These are phyloP conservation scores for Morpho achilles DNA, from an alignment of 2,888 invertebrate species.

Conservation along the genomic window DNA sequence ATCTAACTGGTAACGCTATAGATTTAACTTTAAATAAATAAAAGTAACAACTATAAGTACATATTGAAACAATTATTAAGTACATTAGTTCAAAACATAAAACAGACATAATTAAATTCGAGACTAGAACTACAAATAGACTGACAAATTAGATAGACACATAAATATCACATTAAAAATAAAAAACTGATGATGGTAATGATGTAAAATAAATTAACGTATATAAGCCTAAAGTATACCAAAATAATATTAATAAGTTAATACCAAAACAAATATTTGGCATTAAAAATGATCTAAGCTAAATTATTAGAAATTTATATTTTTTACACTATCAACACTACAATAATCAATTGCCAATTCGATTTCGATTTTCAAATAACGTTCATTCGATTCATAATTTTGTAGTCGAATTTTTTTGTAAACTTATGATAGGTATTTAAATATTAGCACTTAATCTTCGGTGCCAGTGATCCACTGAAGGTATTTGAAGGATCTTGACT, in stretches of 20 bases:
- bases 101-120: not conserved
- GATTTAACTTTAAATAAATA: not conserved
- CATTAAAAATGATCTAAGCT: too few species aligned
- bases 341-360: slow-evolving; percentile 6
- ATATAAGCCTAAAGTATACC: not conserved
- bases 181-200: not conserved
- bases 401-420: slow-evolving; percentile 1
- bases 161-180: slow-evolving; percentile 4
- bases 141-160: slow-evolving; percentile 1
- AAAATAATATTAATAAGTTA: not conserved
- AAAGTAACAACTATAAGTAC: not conserved
- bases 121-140: not conserved
- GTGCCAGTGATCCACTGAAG: slow-evolving; percentile 78
- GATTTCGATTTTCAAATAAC: slow-evolving; percentile 14
- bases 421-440: slow-evolving; percentile 19
- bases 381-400: slow-evolving; percentile 9
- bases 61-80: not conserved
- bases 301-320: not conserved
- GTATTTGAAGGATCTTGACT: slow-evolving; percentile 76
- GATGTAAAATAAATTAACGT: not conserved
- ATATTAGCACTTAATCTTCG: slow-evolving; percentile 50
- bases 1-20: not conserved
- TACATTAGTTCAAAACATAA: not conserved
- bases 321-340: not conserved
- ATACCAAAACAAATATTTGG: not conserved